Evolutionary conservation across 2,888 invertebrate species (phyloP), one percentile per base, ranked within the genome.

Genomic region (Alitta virens): DNA sequence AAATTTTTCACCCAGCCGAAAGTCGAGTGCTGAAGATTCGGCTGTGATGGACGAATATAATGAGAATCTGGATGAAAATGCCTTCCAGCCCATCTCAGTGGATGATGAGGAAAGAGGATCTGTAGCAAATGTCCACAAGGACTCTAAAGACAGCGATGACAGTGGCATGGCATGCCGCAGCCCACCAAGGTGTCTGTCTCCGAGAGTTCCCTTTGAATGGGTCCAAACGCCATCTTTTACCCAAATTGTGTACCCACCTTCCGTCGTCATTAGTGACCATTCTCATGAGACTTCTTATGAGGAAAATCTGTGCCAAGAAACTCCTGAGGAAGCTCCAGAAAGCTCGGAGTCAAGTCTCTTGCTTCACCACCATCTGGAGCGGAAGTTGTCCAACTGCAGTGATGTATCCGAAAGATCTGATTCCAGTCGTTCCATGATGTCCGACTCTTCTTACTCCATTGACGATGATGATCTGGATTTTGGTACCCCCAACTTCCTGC

Each of bases 261-360:
- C 63, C 1, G 58, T 63, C 12, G 54, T 63, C 46, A 63, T 63
- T 16, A 59, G 59, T 23, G 63, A 63, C 55, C 54, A 63, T 25
- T 58, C 58, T 49, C 53, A 54, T 26, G 54, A 60, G 3, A 14
- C 24, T 1, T 40, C 53, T 18, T 21, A n/a, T 7, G 46, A 46
- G 46, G 46, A 46, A 18, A 46, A 46, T 16, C 21, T 46, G 46
- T 18, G n/a, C n/a, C 18, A 18, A 21, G 46, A 46, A 18, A n/a
- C n/a, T 16, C 46, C 46, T n/a, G n/a, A 18, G 18, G 18, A 46
- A 21, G 7, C 33, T 16, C 9, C 16, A 2, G 46, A 46, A 5
- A 12, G 5, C 5, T 16, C 21, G 1, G 49, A 49, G 21, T 46
- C 38, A 1, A 25, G 33, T 1, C 18, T 18, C 52, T 21, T 50